These are phyloP conservation scores for Drosophila suboccidentalis DNA, from an alignment of 2,888 invertebrate species.

Conservation along the genomic window DNA sequence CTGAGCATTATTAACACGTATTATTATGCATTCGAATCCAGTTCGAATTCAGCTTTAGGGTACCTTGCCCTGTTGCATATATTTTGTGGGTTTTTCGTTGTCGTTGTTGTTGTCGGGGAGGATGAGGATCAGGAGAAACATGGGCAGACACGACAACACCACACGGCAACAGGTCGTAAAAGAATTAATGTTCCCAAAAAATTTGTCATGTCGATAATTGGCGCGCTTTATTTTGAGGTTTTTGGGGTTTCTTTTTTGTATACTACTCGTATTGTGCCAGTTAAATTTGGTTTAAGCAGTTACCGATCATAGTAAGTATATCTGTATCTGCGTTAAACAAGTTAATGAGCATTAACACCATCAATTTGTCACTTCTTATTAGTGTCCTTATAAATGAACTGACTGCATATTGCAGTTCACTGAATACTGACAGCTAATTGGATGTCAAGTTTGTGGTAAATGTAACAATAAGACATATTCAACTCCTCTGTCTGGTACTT, in stretches of 20 bases:
- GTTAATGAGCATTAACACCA: constrained; percentile 84
- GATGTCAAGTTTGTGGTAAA: constrained; percentile 25
- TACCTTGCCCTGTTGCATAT: constrained; percentile 46
- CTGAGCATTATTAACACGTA: constrained; percentile 82
- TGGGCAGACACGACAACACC: not conserved
- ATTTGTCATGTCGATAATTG: constrained; percentile 84
- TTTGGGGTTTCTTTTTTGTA: constrained; percentile 35
- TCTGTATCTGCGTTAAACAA: constrained; percentile 59
- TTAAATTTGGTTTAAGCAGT: constrained; percentile 34
- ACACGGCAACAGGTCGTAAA: constrained; percentile 34
- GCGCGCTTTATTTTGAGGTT: constrained; percentile 76
- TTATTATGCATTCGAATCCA: constrained; percentile 72
- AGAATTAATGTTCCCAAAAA: constrained; percentile 58
- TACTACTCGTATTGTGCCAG: constrained; percentile 10
- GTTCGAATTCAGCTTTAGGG: constrained; percentile 35
- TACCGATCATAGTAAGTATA: constrained; percentile 23
- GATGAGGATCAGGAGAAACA: not conserved
- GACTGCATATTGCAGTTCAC: constrained; percentile 21
- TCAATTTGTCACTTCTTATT: constrained; percentile 84
- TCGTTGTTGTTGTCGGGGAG: not conserved
- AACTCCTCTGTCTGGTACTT: not conserved
- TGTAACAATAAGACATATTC: constrained; percentile 26
- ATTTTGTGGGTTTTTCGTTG: constrained; percentile 64
- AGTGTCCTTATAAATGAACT: constrained; percentile 66
- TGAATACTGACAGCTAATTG: constrained; percentile 41